Base-by-base conservation (phyloP, 2,113 vertebrate genomes). In the Neopipo cinnamomea region DNA sequence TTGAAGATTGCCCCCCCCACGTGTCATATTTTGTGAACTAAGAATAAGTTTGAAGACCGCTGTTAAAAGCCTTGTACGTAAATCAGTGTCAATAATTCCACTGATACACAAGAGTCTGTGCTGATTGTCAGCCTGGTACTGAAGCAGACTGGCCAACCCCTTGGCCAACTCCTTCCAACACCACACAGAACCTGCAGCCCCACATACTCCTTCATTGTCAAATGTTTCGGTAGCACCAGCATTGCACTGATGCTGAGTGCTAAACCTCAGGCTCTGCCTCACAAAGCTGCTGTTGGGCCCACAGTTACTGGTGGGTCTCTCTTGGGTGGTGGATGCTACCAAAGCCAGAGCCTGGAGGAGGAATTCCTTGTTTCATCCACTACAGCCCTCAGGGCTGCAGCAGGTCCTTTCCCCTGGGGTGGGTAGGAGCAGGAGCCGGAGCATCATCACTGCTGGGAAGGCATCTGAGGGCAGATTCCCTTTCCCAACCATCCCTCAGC, bases 201-300 rank as follows among this genome's bases (percentile, higher is more conserved):
- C 27, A 28, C 2, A 4, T 41, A 37, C 5, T 59, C 1, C 1
- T 19, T n/a, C 5, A 0, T 9, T 87, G 28, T 6, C 37, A 4
- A 19, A 3, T 2, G 7, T 17, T 24, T 78, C 56, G 50, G 9
- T 23, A 65, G 33, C 22, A 47, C 65, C 22, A 62, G 9, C 6
- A 3, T n/a, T 44, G 11, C 1, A 1, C 8, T 46, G 56, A 44
- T 61, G 9, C 4, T 49, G 33, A 63, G 23, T 3, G 20, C 9
- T 68, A 14, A 52, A 75, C 7, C 19, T 46, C 42, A 72, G 22
- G 2, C 6, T 67, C 22, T 76, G 21, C 35, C n/a, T 56, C 14
- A n/a, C 14, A 73, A 65, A 76, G 1, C 11, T 55, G 7, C 11
- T 50, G 2, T 4, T 37, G 3, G 16, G 3, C 8, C 46, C 14